Evolutionary conservation across 1,140 invertebrate species (phyloP).

Genomic region (Mactra quadrangularis): DNA sequence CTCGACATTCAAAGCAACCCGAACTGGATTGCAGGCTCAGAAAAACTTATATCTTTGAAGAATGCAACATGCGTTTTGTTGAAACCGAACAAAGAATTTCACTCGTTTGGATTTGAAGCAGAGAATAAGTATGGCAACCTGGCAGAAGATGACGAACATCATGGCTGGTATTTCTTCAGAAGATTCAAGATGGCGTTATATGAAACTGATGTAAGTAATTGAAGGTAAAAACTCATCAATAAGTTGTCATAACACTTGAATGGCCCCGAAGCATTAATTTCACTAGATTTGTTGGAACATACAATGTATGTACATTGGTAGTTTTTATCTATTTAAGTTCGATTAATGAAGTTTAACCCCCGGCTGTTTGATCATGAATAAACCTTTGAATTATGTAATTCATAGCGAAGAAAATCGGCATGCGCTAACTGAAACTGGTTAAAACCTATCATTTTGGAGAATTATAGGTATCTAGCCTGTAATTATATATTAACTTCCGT

Average conservation of each 20-base stretch:
- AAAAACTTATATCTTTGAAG: slow-evolving; percentile 14
- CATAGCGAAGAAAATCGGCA: no score
- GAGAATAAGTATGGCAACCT: slow-evolving; percentile 18
- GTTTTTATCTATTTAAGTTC: no score
- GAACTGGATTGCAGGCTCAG: slow-evolving; percentile 22
- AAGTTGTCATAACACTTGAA: no score
- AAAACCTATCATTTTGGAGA: no score
- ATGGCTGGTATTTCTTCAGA: slow-evolving; percentile 42
- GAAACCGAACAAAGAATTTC: slow-evolving; percentile 7
- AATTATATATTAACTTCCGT: no score
- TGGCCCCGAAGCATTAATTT: neutral
- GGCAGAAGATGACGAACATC: slow-evolving; percentile 8
- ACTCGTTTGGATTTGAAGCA: slow-evolving; percentile 47
- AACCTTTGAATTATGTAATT: no score
- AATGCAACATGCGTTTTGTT: slow-evolving; percentile 44
- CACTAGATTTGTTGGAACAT: neutral
- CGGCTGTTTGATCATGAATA: no score
- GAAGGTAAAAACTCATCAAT: no score
- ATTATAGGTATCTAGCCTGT: no score
- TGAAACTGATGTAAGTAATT: slow-evolving; percentile 23
- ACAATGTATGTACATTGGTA: neutral
- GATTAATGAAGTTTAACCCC: no score
- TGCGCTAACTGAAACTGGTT: no score
- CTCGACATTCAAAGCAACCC: slow-evolving; percentile 12
- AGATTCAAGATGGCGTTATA: slow-evolving; percentile 45